Conservation (phyloP, 2,113 vertebrate genomes). For the Onychorhynchus coronatus region DNA sequence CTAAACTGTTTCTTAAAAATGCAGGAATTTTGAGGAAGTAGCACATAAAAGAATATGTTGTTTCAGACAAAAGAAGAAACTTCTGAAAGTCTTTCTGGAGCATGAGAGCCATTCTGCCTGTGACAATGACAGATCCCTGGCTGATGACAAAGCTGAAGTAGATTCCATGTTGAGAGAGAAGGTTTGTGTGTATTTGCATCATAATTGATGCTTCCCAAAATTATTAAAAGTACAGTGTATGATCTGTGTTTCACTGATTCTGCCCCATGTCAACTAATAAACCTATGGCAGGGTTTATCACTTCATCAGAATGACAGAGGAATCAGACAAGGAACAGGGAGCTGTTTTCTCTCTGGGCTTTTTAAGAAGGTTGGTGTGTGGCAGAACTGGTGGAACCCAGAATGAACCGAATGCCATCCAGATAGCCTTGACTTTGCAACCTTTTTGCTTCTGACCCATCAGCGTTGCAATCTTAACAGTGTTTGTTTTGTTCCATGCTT, state of each 20-base stretch:
- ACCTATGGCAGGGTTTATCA: not conserved
- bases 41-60: not conserved
- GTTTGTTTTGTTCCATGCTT: not conserved
- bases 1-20: not conserved
- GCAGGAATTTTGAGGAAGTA: not conserved
- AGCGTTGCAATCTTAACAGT: not conserved
- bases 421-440: not conserved
- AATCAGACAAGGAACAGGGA: not conserved
- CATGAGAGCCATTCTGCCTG: slow-evolving; percentile 65
- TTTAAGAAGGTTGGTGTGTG: not conserved
- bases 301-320: not conserved
- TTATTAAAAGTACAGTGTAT: not conserved
- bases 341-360: not conserved
- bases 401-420: not conserved
- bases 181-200: not conserved
- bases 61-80: slow-evolving; percentile 86
- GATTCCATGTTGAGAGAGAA: slow-evolving; percentile 16
- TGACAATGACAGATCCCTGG: not conserved
- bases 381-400: not conserved
- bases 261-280: not conserved
- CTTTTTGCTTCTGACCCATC: not conserved
- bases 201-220: not conserved
- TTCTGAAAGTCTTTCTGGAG: slow-evolving; percentile 75
- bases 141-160: not conserved
- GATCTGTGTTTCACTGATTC: not conserved